These are phyloP conservation scores for Calliphora vicina DNA, from an alignment of 1,140 invertebrate species.

Conservation along the genomic window DNA sequence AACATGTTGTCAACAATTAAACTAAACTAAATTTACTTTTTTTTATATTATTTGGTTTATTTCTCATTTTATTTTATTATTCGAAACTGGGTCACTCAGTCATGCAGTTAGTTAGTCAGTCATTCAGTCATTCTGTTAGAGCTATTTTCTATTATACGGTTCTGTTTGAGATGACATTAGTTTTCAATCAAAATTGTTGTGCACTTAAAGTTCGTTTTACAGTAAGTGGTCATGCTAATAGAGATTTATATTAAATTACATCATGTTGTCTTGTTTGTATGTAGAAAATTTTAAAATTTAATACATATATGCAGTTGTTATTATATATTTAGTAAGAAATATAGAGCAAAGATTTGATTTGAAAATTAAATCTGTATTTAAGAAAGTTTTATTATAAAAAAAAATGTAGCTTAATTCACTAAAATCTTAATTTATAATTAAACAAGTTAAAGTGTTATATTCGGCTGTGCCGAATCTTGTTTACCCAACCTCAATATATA, in stretches of 20 bases:
- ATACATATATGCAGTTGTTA: no score
- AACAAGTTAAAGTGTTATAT: no score
- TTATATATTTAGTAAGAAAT: no score
- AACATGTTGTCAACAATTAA: constrained; percentile 9
- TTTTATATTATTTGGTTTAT: not conserved
- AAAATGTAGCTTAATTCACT: no score
- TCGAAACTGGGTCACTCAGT: not conserved
- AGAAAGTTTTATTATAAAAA: no score
- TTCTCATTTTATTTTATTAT: not conserved
- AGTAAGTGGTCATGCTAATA: constrained; percentile 12
- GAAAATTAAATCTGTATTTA: no score
- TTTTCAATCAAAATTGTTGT: not conserved
- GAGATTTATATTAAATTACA: not conserved
- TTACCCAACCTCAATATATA: no score
- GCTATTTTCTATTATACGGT: not conserved
- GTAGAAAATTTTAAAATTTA: no score
- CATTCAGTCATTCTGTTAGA: not conserved
- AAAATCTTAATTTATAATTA: no score
- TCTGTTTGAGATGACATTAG: not conserved
- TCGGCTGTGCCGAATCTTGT: no score
- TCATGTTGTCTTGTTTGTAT: not conserved
- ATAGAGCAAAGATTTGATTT: no score
- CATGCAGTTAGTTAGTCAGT: not conserved
- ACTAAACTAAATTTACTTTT: not conserved
- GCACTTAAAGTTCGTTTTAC: no score